Evolutionary conservation across 1,140 invertebrate genomes (phyloP).

Genomic region (Drosophila burlai): DNA sequence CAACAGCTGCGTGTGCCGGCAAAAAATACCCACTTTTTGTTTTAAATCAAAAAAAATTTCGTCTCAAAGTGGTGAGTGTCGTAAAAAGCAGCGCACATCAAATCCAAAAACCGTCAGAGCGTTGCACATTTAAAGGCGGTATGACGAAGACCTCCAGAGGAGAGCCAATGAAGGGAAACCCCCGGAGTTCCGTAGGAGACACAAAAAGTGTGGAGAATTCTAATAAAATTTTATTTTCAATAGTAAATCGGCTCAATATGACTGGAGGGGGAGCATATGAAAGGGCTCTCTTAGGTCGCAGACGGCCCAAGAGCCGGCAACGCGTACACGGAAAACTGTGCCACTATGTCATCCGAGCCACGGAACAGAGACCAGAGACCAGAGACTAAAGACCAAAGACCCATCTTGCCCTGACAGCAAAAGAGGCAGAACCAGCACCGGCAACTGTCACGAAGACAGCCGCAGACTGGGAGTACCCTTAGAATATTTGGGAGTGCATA

Average conservation of each 20-base stretch:
- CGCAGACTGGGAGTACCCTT: conserved; percentile 17
- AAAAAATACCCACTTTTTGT: conserved; percentile 21
- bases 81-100: conserved; percentile 70
- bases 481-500: not conserved
- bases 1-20: conserved; percentile 36
- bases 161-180: conserved; percentile 45
- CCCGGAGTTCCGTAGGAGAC: conserved; percentile 4
- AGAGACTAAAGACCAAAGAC: conserved; percentile 22
- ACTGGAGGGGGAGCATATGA: conserved; percentile 45
- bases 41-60: conserved; percentile 27
- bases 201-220: conserved; percentile 59
- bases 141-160: conserved; percentile 2
- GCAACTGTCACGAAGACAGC: conserved; percentile 16
- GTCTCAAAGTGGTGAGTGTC: conserved; percentile 44
- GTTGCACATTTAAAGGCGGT: conserved; percentile 54
- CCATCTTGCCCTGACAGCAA: conserved; percentile 32
- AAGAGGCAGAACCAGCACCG: conserved; percentile 13
- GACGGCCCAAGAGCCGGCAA: conserved; percentile 12
- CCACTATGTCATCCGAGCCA: conserved; percentile 68
- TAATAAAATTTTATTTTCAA: conserved; percentile 82
- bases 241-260: conserved; percentile 80
- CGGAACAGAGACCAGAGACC: conserved; percentile 27
- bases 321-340: conserved; percentile 57
- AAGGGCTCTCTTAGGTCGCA: conserved; percentile 44
- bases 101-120: conserved; percentile 75